phyloP scores from a whole-genome alignment of 2,797 vertebrate species.

The Sternarchorhynchus goeldii region DNA sequence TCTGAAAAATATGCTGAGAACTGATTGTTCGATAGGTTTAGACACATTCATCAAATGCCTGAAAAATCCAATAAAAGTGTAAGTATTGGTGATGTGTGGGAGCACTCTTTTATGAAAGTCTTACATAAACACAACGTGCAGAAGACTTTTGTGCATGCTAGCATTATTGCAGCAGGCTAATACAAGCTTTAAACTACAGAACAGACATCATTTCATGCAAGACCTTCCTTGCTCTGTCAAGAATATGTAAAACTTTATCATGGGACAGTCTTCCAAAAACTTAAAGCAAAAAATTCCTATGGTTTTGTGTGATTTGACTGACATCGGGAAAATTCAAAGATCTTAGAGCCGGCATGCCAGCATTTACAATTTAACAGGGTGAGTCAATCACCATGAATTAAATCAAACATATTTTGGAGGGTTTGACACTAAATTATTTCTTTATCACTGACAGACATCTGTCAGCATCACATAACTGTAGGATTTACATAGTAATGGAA shows the following conservation, averaged over 20 bases:
- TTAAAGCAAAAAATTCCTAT: not conserved
- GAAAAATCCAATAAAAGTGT: too few relatives aligned
- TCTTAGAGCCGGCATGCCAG: constrained; percentile 1
- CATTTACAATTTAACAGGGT: constrained; percentile 19
- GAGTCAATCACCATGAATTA: constrained; percentile 51
- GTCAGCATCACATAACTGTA: constrained; percentile 42
- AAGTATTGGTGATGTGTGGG: too few relatives aligned
- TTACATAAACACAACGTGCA: too few relatives aligned
- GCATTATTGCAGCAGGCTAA: too few relatives aligned
- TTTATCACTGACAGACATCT: constrained; percentile 49
- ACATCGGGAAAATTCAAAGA: constrained; percentile 12
- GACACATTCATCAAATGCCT: too few relatives aligned
- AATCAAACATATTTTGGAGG: constrained; percentile 40
- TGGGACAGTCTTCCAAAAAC: constrained; percentile 31
- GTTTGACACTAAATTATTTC: constrained; percentile 35
- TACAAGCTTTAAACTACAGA: too few relatives aligned
- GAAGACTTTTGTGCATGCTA: too few relatives aligned
- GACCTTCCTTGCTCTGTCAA: not conserved
- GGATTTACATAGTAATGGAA: constrained; percentile 53
- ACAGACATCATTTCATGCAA: too few relatives aligned
- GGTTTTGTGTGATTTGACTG: constrained; percentile 28
- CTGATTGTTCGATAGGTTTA: too few relatives aligned
- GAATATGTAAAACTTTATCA: not conserved
- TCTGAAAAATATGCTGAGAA: too few relatives aligned
- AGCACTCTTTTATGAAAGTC: too few relatives aligned